Base-by-base conservation (phyloP, 2,797 vertebrate species). In the Malacoraja senta region DNA sequence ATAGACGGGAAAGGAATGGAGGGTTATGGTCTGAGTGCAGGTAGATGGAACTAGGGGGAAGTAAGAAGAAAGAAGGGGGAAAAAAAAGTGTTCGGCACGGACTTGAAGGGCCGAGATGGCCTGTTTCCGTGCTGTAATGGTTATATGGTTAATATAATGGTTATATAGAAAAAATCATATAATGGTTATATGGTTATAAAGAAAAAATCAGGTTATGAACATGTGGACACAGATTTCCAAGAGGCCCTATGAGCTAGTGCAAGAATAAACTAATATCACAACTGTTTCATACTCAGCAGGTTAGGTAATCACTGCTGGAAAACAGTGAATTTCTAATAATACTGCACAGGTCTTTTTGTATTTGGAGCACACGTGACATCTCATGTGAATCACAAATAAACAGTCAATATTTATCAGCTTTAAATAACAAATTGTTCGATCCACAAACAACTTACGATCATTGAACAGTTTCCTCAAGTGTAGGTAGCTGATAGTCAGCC, bases 401-500 rank as follows among this genome's bases (percentile, higher is more conserved):
- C 12, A 84, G 58, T 29, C 12, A 81, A 81, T 9, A 81, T 81
- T 81, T 6, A 61, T 26, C 44, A 61, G 53, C 26, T 58, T 83
- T 83, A 58, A 83, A 83, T 58, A 53, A 61, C 10, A 19, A 38
- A 38, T 26, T n/a, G 81, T 2, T 84, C n/a, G 1, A n/a, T 65
- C n/a, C 3, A 65, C 61, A 68, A 88, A 88, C 68, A 93, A 95
- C 97, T 97, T 90, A 99, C 99, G 98, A 90, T 96, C 95, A 95
- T 96, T 96, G 15, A 99, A 97, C 93, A 99, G 96, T 94, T 98
- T 98, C 83, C 98, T 98, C 96, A 99, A 97, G 93, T 98, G 98
- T 95, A 99, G 95, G 96, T 99, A 99, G 95, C 98, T 99, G 97
- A 99, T 99, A 94, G 98, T 97, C 86, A 99, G 97, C 93, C 99